phyloP scores from a whole-genome alignment of 2,888 invertebrate species.

The Tetranychus truncatus region DNA sequence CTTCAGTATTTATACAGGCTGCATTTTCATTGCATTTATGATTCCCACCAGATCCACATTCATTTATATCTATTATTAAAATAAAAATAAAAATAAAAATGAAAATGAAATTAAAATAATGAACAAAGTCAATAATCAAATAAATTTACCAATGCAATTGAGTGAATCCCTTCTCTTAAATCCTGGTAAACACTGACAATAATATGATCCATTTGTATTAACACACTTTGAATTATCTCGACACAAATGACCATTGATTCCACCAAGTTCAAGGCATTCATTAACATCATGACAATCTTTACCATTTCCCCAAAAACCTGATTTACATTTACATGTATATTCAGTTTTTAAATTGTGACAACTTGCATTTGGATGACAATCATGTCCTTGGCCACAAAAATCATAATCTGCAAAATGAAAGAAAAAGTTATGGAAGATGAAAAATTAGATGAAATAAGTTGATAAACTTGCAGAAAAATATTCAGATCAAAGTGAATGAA shows the following conservation, averaged over 20 bases:
- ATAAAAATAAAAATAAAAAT: neutral
- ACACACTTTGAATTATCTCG: constrained; percentile 63
- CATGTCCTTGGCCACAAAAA: constrained; percentile 63
- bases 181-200: constrained; percentile 62
- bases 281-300: constrained; percentile 47
- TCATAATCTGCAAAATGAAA: constrained; percentile 48
- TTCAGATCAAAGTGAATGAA: no score
- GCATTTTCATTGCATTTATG: constrained; percentile 58
- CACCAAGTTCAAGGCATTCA: constrained; percentile 60
- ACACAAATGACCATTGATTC: constrained; percentile 62
- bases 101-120: neutral
- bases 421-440: constrained; percentile 3
- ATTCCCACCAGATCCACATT: constrained; percentile 46
- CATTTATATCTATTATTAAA: constrained; percentile 37
- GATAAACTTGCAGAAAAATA: no score
- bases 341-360: constrained; percentile 78
- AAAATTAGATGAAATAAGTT: neutral
- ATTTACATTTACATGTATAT: constrained; percentile 72
- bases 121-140: neutral
- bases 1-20: constrained; percentile 58
- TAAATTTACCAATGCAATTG: constrained; percentile 26
- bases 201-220: constrained; percentile 60
- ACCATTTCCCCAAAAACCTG: constrained; percentile 74
- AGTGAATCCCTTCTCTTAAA: constrained; percentile 42
- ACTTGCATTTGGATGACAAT: constrained; percentile 72